Evolutionary conservation across 1,140 invertebrate species (phyloP), one percentile per base, ranked within the genome.

Genomic region (Heliothis subflexa): DNA sequence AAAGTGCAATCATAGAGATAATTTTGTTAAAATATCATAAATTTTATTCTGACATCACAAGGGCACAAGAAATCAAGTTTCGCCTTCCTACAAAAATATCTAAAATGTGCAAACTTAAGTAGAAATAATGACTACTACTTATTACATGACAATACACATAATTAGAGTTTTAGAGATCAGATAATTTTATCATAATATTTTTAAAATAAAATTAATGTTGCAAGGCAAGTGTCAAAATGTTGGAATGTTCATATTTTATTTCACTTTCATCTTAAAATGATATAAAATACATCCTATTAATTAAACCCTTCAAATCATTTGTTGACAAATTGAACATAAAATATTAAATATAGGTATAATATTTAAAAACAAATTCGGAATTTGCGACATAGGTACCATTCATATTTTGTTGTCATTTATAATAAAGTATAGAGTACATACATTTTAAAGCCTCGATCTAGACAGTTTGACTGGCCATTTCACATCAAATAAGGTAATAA

Each of bases 91-190:
- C 16, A 25, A 66, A 68, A 50, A 49, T 25, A 49, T 50, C 18
- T 68, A 25, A 68, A 21, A 50, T 1, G 64, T 49, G 64, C 64
- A 49, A 21, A 16, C 13, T 49, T 68, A 49, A 68, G 12, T 68
- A 45, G 40, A 62, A 18, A 14, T 49, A 68, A 3, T 59, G 50
- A 18, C 47, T 68, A 68, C 13, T 18, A n/a, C n/a, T n/a, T 68
- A 68, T 50, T 68, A 68, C 45, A 45, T 73, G 28, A 16, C n/a
- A 45, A 33, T 57, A 57, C 16, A 18, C 40, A 21, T 45, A 73
- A 73, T 57, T n/a, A n/a, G n/a, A n/a, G 54, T 73, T 78, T 70
- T 78, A 78, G 75, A 81, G 74, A 81, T 81, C 79, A 77, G 47
- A 55, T 72, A 75, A 78, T 14, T 61, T 72, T 49, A 75, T 81